Percentiles rank a stretch among this genome's conserved stretches.
These are phyloP conservation scores for Amblyopsis rosae DNA, from an alignment of 2,113 vertebrate species.

Conservation along the genomic window DNA sequence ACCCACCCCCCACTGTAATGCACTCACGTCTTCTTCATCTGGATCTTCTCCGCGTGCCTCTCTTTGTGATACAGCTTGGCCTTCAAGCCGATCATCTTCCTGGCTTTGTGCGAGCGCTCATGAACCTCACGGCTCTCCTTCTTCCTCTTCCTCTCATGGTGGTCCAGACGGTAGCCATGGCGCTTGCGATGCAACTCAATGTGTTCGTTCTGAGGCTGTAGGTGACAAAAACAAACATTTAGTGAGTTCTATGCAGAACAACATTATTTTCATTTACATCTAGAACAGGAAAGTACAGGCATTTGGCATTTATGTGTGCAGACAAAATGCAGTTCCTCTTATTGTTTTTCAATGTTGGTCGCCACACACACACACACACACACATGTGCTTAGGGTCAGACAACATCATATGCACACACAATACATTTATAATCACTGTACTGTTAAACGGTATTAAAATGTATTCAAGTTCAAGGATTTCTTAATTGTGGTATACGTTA, in stretches of 20 bases:
- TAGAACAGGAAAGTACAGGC: not conserved
- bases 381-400: too few relatives aligned
- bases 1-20: too few relatives aligned
- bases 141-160: slow-evolving; percentile 94
- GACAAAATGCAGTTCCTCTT: too few relatives aligned
- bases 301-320: not conserved
- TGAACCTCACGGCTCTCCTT: slow-evolving; percentile 94
- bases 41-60: slow-evolving; percentile 96
- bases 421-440: too few relatives aligned
- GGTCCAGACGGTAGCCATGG: slow-evolving; percentile 93
- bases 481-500: too few relatives aligned
- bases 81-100: slow-evolving; percentile 95
- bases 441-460: too few relatives aligned
- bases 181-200: slow-evolving; percentile 96
- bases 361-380: too few relatives aligned
- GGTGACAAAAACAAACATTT: not conserved
- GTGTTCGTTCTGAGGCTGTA: slow-evolving; percentile 94
- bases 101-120: slow-evolving; percentile 92
- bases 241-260: not conserved
- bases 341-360: too few relatives aligned
- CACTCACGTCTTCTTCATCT: slow-evolving; percentile 99
- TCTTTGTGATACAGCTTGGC: slow-evolving; percentile 98
- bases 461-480: too few relatives aligned
- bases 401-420: too few relatives aligned
- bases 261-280: not conserved